Conservation (phyloP, 1,140 invertebrate genomes). For the Cotesia typhae region DNA sequence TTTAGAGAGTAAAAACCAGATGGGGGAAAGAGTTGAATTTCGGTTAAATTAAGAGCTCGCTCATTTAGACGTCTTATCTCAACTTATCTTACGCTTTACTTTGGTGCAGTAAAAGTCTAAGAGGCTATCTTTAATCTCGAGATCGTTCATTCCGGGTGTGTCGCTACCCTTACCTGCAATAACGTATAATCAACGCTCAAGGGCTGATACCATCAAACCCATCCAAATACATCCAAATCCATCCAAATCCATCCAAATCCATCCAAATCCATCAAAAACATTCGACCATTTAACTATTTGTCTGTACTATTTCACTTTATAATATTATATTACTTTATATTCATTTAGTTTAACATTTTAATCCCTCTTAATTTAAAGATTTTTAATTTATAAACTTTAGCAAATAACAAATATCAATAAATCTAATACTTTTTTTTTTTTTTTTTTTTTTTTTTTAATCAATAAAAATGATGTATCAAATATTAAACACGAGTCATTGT, state of each 20-base stretch:
- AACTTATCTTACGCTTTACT: too few species aligned
- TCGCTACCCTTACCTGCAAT: neutral
- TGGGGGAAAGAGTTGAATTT: neutral
- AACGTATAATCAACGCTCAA: neutral
- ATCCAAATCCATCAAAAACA: too few species aligned
- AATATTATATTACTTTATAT: neutral
- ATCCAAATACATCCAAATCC: too few species aligned
- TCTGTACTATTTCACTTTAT: neutral
- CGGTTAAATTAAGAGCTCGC: conserved; percentile 19
- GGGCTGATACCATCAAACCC: neutral
- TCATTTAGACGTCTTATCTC: conserved; percentile 23
- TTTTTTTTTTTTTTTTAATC: neutral
- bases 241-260: too few species aligned
- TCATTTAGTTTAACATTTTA: too few species aligned
- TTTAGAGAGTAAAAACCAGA: neutral
- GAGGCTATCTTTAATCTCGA: conserved; percentile 19
- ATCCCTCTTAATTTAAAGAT: too few species aligned
- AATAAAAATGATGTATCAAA: too few species aligned
- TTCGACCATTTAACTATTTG: neutral
- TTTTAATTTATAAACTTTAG: too few species aligned
- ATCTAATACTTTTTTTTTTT: neutral
- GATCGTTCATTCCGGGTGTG: conserved; percentile 20
- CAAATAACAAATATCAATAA: neutral
- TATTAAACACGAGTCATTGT: too few species aligned
- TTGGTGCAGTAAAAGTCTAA: conserved; percentile 23